Evolutionary conservation across 1,140 invertebrate species (phyloP).

Genomic region (Daktulosphaira vitifoliae): DNA sequence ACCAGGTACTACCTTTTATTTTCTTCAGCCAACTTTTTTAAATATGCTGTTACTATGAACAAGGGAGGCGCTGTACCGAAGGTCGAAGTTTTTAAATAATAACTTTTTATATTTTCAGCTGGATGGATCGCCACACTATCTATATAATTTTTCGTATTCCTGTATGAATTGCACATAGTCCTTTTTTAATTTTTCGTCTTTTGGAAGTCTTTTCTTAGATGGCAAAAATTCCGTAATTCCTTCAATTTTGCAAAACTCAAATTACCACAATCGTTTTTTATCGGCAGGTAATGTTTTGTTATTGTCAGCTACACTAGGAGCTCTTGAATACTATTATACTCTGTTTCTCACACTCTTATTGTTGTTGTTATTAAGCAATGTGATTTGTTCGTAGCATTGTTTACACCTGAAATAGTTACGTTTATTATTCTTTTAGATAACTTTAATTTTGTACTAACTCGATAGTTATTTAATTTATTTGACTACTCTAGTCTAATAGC

Average conservation of each 20-base stretch:
- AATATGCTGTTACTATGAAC: constrained; percentile 40
- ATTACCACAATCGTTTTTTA: not conserved
- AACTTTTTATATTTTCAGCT: constrained; percentile 38
- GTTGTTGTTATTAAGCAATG: no score
- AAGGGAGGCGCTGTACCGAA: constrained; percentile 41
- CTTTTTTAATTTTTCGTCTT: not conserved
- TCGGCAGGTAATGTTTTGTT: no score
- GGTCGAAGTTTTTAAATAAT: constrained; percentile 39
- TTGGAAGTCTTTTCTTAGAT: not conserved
- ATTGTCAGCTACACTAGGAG: no score
- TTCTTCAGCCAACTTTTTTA: constrained; percentile 35
- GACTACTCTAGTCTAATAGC: not conserved
- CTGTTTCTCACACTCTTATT: not conserved
- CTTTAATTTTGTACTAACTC: not conserved
- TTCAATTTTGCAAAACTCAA: not conserved
- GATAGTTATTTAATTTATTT: not conserved
- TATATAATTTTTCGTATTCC: constrained; percentile 41
- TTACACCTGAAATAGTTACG: not conserved
- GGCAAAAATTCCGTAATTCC: not conserved
- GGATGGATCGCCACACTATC: no score
- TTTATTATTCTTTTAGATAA: not conserved
- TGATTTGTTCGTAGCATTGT: no score
- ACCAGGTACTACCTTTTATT: no score
- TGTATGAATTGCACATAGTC: constrained; percentile 39
- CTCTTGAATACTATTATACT: not conserved